A percentile compares a stretch with the other conserved stretches of the same genome.
Evolutionary conservation across 2,888 invertebrate genomes (phyloP).

Genomic region (Hypercompe scribonia): DNA sequence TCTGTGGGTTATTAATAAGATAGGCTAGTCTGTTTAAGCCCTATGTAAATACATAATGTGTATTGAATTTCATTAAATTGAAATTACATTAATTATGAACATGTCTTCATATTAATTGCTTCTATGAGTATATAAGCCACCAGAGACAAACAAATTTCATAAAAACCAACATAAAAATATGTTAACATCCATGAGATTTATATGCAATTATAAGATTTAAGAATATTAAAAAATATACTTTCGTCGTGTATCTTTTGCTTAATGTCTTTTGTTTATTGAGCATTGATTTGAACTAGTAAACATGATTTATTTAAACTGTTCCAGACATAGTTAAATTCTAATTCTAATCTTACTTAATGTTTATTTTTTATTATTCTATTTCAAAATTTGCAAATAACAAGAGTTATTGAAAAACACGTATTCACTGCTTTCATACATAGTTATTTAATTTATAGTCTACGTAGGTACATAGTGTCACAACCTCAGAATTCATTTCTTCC

Average conservation of each 20-base stretch:
- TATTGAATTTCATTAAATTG: slow-evolving; percentile 18
- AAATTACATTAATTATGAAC: not conserved
- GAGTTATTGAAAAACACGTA: not conserved
- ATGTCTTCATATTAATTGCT: not conserved
- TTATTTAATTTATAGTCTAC: not conserved
- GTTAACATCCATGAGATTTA: not conserved
- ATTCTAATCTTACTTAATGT: not conserved
- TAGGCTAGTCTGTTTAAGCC: slow-evolving; percentile 32
- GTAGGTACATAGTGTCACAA: not conserved
- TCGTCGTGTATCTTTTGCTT: not conserved
- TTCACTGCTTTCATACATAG: not conserved
- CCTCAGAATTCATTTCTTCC: not conserved
- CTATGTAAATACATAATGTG: slow-evolving; percentile 26
- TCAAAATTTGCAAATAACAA: not conserved
- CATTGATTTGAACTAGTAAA: not conserved
- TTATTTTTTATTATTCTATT: not conserved
- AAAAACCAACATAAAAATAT: not conserved
- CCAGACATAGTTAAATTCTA: not conserved
- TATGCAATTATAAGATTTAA: not conserved
- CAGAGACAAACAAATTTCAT: not conserved
- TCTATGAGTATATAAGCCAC: not conserved
- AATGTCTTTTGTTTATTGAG: not conserved
- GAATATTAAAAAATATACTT: not conserved
- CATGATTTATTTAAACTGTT: not conserved
- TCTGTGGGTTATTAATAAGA: slow-evolving; percentile 46